Evolutionary conservation across 2,797 vertebrate species (phyloP).

Genomic region (Podarcis lilfordi): DNA sequence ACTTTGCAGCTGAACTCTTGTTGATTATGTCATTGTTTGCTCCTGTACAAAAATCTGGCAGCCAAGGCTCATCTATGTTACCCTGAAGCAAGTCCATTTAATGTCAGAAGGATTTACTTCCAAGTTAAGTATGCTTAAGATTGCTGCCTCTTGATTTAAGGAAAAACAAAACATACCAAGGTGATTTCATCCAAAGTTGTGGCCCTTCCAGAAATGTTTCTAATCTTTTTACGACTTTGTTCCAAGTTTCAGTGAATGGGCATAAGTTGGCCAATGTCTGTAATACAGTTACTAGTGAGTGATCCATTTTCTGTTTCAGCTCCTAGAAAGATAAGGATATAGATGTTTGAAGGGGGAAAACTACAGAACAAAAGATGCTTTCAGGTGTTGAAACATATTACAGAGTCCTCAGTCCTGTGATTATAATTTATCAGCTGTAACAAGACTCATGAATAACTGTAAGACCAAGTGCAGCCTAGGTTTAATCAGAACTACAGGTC

Average conservation of each 20-base stretch:
- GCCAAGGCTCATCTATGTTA: too few species aligned
- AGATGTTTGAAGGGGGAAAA: background rate
- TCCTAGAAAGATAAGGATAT: background rate
- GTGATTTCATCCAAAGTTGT: background rate
- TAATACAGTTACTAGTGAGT: background rate
- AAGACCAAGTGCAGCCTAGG: background rate
- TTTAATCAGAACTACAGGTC: background rate
- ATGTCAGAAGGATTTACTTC: background rate
- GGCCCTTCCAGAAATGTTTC: constrained; percentile 22
- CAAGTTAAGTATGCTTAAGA: background rate
- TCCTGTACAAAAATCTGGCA: too few species aligned
- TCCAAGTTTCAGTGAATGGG: background rate
- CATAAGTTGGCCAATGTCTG: background rate
- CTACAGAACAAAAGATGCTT: background rate
- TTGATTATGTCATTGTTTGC: background rate
- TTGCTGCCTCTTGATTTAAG: background rate
- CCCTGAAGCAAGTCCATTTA: background rate
- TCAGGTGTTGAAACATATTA: background rate
- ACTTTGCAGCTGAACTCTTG: background rate
- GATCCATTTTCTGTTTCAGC: background rate
- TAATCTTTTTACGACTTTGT: background rate
- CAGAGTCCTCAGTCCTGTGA: background rate
- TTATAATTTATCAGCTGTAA: background rate
- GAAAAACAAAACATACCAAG: background rate
- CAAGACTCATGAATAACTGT: background rate